These are phyloP conservation scores for Oxytorus armatus DNA, from an alignment of 2,888 invertebrate species.

Conservation along the genomic window DNA sequence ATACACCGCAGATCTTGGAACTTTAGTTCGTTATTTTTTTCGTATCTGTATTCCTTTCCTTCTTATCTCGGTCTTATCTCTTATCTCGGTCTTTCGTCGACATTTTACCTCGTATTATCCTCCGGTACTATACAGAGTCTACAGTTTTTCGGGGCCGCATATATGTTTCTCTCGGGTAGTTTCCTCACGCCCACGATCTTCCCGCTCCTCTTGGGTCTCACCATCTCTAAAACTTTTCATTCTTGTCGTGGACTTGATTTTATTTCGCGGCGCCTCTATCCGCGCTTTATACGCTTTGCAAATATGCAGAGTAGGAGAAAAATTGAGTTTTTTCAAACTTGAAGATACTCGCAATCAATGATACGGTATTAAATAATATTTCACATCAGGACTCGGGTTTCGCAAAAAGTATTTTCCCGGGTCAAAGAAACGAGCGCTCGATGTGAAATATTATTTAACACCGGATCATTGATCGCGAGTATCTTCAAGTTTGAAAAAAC, in stretches of 20 bases:
- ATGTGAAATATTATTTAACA: too few species aligned
- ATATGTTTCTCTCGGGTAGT: slow-evolving; percentile 48
- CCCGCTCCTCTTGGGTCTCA: slow-evolving; percentile 27
- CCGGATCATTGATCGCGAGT: too few species aligned
- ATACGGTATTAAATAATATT: too few species aligned
- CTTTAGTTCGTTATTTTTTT: slow-evolving; percentile 11
- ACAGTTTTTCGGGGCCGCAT: slow-evolving; percentile 26
- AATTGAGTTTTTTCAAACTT: too few species aligned
- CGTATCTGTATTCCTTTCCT: slow-evolving; percentile 6
- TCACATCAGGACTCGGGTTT: too few species aligned
- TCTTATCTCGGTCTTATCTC: slow-evolving; percentile 16
- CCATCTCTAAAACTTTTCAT: slow-evolving; percentile 58
- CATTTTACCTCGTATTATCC: slow-evolving; percentile 22
- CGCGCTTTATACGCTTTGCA: too few species aligned
- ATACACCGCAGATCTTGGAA: not conserved
- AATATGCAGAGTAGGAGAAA: too few species aligned
- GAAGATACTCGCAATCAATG: too few species aligned
- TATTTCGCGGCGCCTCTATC: too few species aligned
- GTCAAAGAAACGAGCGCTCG: too few species aligned
- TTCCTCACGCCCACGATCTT: slow-evolving; percentile 43
- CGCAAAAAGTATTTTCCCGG: too few species aligned
- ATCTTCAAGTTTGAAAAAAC: too few species aligned
- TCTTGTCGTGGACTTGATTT: slow-evolving; percentile 26
- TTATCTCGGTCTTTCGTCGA: slow-evolving; percentile 22
- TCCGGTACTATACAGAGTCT: not conserved